phyloP scores from a whole-genome alignment of 2,797 vertebrate species.

The Margarornis squamiger region DNA sequence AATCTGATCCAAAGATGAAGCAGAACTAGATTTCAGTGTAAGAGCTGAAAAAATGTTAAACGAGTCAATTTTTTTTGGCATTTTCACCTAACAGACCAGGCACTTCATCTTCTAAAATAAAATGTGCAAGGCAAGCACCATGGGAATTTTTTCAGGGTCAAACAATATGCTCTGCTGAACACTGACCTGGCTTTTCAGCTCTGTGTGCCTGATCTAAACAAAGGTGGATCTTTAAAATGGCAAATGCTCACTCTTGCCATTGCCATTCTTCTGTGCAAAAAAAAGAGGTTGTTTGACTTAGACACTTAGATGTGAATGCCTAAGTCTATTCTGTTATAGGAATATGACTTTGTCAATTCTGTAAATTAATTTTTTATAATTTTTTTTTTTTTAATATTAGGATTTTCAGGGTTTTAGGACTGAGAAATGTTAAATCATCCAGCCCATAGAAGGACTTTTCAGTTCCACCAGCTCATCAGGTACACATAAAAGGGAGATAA shows the following conservation, averaged over 20 bases:
- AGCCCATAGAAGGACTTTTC: background rate
- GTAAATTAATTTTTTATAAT: background rate
- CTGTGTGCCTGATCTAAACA: background rate
- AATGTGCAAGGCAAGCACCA: accelerated
- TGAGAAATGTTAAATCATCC: background rate
- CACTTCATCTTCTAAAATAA: background rate
- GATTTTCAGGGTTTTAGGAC: background rate
- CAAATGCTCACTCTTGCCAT: background rate
- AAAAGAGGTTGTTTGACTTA: background rate
- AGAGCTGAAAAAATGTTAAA: background rate
- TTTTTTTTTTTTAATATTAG: background rate
- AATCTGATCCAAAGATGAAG: background rate
- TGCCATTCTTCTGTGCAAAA: background rate
- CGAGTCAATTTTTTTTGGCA: background rate
- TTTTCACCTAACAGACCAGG: background rate
- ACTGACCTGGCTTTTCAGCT: background rate
- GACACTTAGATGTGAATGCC: background rate
- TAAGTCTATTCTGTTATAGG: background rate
- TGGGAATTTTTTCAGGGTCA: background rate
- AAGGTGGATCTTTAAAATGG: background rate
- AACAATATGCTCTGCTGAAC: background rate
- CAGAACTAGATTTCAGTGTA: background rate
- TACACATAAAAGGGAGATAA: background rate
- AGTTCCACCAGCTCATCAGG: background rate
- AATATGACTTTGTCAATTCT: background rate